Conservation (phyloP, 2,888 invertebrate genomes). For the Polia nebulosa region DNA sequence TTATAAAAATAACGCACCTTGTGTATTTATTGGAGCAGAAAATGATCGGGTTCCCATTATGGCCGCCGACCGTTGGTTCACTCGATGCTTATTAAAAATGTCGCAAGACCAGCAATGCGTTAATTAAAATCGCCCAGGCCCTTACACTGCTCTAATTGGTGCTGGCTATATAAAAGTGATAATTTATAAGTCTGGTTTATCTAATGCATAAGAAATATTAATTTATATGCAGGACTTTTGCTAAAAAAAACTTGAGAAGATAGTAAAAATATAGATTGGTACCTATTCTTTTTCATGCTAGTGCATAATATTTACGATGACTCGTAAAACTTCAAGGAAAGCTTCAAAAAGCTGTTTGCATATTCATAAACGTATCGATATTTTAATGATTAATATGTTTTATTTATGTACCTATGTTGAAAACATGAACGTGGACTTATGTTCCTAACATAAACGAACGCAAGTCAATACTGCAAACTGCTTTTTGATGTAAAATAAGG, state of each 20-base stretch:
- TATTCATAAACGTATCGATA: too few relatives aligned
- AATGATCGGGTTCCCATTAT: conserved; percentile 56
- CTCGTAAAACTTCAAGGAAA: not conserved
- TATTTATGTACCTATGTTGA: too few relatives aligned
- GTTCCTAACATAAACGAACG: too few relatives aligned
- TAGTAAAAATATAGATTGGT: not conserved
- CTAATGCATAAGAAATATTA: conserved; percentile 51
- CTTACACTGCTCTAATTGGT: conserved; percentile 46
- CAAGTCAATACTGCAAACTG: too few relatives aligned
- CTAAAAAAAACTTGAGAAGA: not conserved
- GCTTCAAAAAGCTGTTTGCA: too few relatives aligned
- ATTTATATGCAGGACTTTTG: conserved; percentile 23
- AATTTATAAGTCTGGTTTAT: conserved; percentile 22
- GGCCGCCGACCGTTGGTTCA: conserved; percentile 40
- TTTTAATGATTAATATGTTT: too few relatives aligned
- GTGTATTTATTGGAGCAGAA: conserved; percentile 50
- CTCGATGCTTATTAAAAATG: conserved; percentile 50
- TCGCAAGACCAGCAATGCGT: conserved; percentile 48
- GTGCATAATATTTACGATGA: not conserved
- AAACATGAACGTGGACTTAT: too few relatives aligned
- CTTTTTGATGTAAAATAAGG: too few relatives aligned
- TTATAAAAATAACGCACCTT: conserved; percentile 54
- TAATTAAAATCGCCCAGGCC: conserved; percentile 54
- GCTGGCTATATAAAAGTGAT: conserved; percentile 45
- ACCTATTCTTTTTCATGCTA: not conserved